Evolutionary conservation across 2,888 invertebrate species (phyloP), one percentile per base, ranked within the genome.

Genomic region (Cheilosia variabilis): DNA sequence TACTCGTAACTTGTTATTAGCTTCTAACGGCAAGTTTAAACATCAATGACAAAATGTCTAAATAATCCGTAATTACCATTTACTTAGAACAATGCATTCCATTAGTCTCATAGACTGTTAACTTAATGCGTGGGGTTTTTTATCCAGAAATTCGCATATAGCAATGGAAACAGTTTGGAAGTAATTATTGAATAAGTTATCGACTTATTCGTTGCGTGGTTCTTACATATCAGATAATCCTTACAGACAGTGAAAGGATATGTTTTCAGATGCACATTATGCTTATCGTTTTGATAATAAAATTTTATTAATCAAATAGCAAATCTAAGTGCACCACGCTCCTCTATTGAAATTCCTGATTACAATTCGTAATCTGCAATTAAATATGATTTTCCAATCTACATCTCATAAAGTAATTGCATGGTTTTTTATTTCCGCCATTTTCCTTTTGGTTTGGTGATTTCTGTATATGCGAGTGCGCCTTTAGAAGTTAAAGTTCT

Each of bases 161-260:
- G 22, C 13, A 7, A 58, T 22, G 22, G 13, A 37, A 37, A 24
- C 41, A 5, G n/a, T 43, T n/a, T n/a, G 43, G 24, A 41, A n/a
- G 43, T 17, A 24, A 43, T 43, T 43, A 60, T 27, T 27, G n/a
- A 60, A 60, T 24, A 24, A 24, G 43, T 24, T 24, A 60, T 60
- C 58, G 58, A 15, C n/a, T 43, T 43, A n/a, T 60, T 41, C 41
- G 58, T 43, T 9, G 22, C 22, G 7, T 41, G 0, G 13, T 43
- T 57, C 37, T 19, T 15, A n/a, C 45, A 2, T 45, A 45, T n/a
- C 15, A 22, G 7, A 2, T 41, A 37, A 22, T 58, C 58, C 1
- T 43, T 22, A 4, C 2, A 27, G 15, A 58, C 13, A 22, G 2
- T 37, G 15, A 58, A 37, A 37, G 4, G 41, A 37, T 24, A 4